phyloP scores from a whole-genome alignment of 2,888 invertebrate genomes.

The Acrobeloides nanus region DNA sequence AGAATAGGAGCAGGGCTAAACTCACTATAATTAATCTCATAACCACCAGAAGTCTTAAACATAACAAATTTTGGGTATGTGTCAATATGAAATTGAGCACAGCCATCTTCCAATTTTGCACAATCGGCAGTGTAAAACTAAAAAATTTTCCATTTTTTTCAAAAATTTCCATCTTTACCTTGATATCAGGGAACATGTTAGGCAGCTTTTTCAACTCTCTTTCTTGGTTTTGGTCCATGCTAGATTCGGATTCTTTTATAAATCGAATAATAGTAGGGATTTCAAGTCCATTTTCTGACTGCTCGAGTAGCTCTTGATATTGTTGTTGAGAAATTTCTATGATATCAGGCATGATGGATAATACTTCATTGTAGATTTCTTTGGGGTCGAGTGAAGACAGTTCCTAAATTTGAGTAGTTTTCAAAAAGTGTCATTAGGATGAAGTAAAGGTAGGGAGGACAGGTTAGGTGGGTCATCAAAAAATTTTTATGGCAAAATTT shows the following conservation, averaged over 20 bases:
- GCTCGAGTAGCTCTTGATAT: conserved; percentile 59
- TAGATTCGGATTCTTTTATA: conserved; percentile 6
- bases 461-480: too few species aligned
- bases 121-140: conserved; percentile 57
- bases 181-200: conserved; percentile 60
- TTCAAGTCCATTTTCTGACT: conserved; percentile 4
- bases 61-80: conserved; percentile 67
- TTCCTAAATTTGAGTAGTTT: too few species aligned
- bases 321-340: conserved; percentile 61
- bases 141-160: too few species aligned
- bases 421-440: too few species aligned
- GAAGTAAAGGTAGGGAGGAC: too few species aligned
- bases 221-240: conserved; percentile 32
- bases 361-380: conserved; percentile 62
- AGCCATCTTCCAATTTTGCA: conserved; percentile 46
- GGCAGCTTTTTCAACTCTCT: conserved; percentile 64
- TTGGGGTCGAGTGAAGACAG: conserved; percentile 56
- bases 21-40: conserved; percentile 67
- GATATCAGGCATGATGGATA: conserved; percentile 64
- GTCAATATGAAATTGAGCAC: conserved; percentile 56
- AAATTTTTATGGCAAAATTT: too few species aligned
- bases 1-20: too few species aligned
- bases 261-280: conserved; percentile 11
- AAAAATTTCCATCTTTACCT: conserved; percentile 32
- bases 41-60: conserved; percentile 69